These are phyloP conservation scores for Takifugu bimaculatus DNA, from an alignment of 2,113 vertebrate species.

Conservation along the genomic window DNA sequence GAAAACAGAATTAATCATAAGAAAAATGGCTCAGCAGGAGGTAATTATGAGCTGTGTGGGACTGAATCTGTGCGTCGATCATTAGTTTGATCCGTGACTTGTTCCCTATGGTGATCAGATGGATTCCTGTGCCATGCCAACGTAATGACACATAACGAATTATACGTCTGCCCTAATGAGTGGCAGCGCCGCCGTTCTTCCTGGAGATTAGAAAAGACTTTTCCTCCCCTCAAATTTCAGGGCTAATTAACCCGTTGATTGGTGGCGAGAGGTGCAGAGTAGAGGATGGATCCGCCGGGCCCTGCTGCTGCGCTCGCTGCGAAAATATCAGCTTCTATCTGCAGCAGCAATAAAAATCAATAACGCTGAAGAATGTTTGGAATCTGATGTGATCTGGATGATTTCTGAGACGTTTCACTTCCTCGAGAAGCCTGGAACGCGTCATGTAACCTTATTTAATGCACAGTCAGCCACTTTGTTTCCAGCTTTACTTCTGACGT, in stretches of 20 bases:
- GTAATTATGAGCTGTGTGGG: constrained; percentile 39
- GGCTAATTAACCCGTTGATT: constrained; percentile 47
- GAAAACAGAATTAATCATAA: constrained; percentile 27
- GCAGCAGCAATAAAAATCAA: not conserved
- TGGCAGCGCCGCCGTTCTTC: constrained; percentile 37
- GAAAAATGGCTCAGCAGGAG: constrained; percentile 42
- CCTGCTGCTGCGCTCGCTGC: not conserved
- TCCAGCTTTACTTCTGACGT: not conserved
- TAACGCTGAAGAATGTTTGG: not conserved
- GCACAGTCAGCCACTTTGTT: not conserved
- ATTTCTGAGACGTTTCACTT: constrained; percentile 11
- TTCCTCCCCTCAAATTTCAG: constrained; percentile 25
- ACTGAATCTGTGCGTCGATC: constrained; percentile 24
- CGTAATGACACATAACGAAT: constrained; percentile 33
- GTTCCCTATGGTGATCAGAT: constrained; percentile 36
- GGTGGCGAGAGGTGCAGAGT: constrained; percentile 21
- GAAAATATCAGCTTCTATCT: not conserved
- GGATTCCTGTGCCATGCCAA: constrained; percentile 26
- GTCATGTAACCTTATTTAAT: constrained; percentile 1
- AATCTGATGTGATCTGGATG: not conserved
- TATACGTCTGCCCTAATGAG: constrained; percentile 45
- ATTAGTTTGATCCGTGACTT: constrained; percentile 53
- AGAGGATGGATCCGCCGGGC: not conserved
- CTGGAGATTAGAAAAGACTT: constrained; percentile 33
- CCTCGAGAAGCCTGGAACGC: not conserved